Evolutionary conservation across 2,797 vertebrate species (phyloP), one percentile per base, ranked within the genome.

Genomic region (Pseudomugil tenellus): DNA sequence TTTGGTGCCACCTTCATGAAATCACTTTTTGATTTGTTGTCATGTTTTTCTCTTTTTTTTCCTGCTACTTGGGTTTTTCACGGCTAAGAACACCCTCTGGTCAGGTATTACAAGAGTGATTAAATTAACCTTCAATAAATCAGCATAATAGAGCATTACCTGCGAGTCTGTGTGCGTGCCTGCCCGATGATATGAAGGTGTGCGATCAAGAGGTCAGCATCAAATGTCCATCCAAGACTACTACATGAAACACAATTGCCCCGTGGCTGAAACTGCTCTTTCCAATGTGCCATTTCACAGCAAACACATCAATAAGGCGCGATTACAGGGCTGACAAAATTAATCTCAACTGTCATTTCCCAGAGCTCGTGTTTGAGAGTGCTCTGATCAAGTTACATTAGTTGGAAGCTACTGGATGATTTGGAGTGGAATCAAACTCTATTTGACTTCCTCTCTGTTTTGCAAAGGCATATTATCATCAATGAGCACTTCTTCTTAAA

Each of bases 281-380:
- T 91, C 74, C 83, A 72, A 86, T 65, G 89, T 91, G 89, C 79
- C 88, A 86, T 88, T 88, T 90, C 78, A 67, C 84, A 89, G 91
- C 84, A 91, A 90, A 89, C 90, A 90, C 92, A 92, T 93, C 91
- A 92, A 92, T 92, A 90, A 92, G 86, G 85, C 83, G 68, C 84
- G 85, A 91, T 93, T 91, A 92, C 91, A 90, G 86, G 87, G 79
- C 90, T 92, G 92, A 92, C 91, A 90, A 88, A 90, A 90, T 89
- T 84, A 90, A 92, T 92, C 87, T 81, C 84, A 71, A 68, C 85
- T 90, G 89, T 92, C 90, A 87, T 91, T 89, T 89, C 87, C 76
- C 85, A 81, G 84, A 84, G 89, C 83, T 81, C 59, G 56, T 64
- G 68, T 91, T 84, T 89, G 86, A 87, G 85, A 87, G 88, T 81